Evolutionary conservation across 2,888 invertebrate genomes (phyloP).

Genomic region (Emesis russula): DNA sequence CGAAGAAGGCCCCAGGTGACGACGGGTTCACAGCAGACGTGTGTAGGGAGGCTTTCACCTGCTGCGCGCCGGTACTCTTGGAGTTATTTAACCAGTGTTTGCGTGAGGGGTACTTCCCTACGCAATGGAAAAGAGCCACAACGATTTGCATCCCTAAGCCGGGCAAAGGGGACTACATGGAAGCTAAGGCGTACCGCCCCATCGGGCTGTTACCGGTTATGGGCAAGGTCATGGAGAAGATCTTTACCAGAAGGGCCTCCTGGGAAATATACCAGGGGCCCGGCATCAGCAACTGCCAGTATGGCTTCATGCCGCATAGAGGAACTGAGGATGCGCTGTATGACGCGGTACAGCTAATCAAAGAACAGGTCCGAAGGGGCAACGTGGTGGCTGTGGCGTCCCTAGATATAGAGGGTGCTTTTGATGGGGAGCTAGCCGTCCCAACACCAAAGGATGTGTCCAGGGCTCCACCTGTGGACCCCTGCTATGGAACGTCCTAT

Average conservation of each 20-base stretch:
- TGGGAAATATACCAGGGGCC: not conserved
- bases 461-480: conserved; percentile 75
- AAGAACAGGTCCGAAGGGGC: not conserved
- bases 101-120: not conserved
- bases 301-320: too few relatives aligned
- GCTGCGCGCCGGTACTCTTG: too few relatives aligned
- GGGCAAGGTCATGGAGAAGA: not conserved
- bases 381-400: not conserved
- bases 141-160: not conserved
- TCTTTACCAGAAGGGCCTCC: not conserved
- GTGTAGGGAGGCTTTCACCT: conserved; percentile 24
- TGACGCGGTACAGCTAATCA: not conserved
- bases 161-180: not conserved
- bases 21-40: conserved; percentile 66
- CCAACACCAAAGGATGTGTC: conserved; percentile 59
- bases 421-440: not conserved
- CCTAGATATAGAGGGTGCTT: not conserved
- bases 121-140: not conserved
- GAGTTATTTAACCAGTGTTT: not conserved
- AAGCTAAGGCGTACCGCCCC: not conserved
- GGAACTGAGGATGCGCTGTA: not conserved
- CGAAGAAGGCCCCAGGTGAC: conserved; percentile 57
- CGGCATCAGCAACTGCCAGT: too few relatives aligned
- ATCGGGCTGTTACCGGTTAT: not conserved
- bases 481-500: conserved; percentile 66